Evolutionary conservation across 2,797 vertebrate genomes (phyloP).

Genomic region (Protonibea diacanthus): DNA sequence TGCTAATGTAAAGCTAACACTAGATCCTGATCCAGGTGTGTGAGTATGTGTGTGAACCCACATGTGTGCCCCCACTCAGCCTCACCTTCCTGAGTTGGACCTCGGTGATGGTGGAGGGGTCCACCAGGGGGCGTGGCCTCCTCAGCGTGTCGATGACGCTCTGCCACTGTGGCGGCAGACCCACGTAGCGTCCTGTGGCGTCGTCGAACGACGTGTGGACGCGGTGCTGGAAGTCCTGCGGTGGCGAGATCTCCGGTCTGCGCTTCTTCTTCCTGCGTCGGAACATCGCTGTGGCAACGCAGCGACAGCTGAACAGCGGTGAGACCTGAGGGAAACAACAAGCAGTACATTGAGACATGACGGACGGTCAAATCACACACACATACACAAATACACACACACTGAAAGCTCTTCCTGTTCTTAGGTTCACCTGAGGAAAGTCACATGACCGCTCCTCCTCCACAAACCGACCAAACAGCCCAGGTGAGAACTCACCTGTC

Average conservation of each 20-base stretch:
- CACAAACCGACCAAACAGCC: constrained; percentile 54
- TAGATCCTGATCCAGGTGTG: too few species aligned
- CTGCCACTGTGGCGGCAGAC: constrained; percentile 94
- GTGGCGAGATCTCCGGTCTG: constrained; percentile 90
- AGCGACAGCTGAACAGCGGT: not conserved
- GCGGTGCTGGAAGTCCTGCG: constrained; percentile 92
- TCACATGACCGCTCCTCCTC: constrained; percentile 48
- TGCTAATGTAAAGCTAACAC: too few species aligned
- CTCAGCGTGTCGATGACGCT: constrained; percentile 91
- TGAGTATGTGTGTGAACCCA: too few species aligned
- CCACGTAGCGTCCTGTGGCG: constrained; percentile 89
- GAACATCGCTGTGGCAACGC: constrained; percentile 84
- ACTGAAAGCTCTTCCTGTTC: constrained; percentile 34
- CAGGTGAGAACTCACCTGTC: constrained; percentile 47
- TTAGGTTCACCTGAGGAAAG: constrained; percentile 31
- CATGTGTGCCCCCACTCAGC: too few species aligned
- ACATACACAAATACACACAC: not conserved
- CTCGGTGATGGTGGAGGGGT: constrained; percentile 90
- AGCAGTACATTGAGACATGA: constrained; percentile 35
- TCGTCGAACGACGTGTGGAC: constrained; percentile 93
- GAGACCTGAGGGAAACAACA: constrained; percentile 65
- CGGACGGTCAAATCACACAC: not conserved
- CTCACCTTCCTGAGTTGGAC: constrained; percentile 91
- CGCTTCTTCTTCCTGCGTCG: constrained; percentile 89
- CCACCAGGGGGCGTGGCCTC: constrained; percentile 93